Evolutionary conservation across 2,888 invertebrate species (phyloP), one percentile per base, ranked within the genome.

Genomic region (Salpingus planirostris): DNA sequence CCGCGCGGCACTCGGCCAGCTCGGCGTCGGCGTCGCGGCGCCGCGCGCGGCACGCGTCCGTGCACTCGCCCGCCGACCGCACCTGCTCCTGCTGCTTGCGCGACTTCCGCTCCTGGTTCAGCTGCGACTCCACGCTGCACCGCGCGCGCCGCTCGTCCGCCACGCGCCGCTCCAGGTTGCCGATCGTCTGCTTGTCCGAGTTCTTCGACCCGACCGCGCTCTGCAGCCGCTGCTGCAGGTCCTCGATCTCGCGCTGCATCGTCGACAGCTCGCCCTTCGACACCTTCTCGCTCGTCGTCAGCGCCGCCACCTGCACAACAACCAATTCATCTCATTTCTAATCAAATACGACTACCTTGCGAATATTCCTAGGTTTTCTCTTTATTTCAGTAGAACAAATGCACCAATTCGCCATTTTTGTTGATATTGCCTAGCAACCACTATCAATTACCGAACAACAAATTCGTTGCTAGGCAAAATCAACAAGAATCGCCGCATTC

Each of bases 161-260:
- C 42, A 95, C 70, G 42, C 86, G 78, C 48, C 87, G 76, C 68
- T 93, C 95, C 53, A 81, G 73, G 46, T 62, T 73, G 55, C 76
- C 71, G 47, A 91, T 69, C 46, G 79, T 76, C 54, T 85, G 80
- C 64, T 83, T 80, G 59, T 89, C 93, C 46, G 78, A 67, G 57
- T 84, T 80, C 29, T 86, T 77, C 44, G 78, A 75, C 42, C 76
- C 75, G 35, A 74, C 74, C 44, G 84, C 65, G 55, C 81, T 80
- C 59, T 88, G 82, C 57, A 91, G 63, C 60, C 82, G 79, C 55
- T 80, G 80, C 60, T 92, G 91, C 50, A 92, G 68, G 58, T 84
- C 82, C 52, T 91, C 90, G 60, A 90, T 82, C 57, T 89, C 88
- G 57, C 85, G 80, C 66, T 86, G 85, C 59, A 90, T 74, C 54